These are phyloP conservation scores for Vimba vimba DNA, from an alignment of 2,113 vertebrate species.

Conservation along the genomic window DNA sequence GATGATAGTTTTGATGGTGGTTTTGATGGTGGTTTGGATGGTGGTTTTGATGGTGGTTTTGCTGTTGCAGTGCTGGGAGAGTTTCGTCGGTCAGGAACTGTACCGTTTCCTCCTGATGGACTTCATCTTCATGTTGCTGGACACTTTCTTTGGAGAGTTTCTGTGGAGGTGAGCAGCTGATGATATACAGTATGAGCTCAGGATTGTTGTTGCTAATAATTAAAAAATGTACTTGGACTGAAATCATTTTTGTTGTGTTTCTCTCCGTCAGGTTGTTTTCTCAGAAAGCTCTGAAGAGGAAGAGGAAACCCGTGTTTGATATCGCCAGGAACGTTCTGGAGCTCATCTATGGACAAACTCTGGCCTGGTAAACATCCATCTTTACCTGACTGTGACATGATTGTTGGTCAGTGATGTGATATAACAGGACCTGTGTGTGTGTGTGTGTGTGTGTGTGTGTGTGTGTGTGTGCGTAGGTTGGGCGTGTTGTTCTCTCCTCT, in stretches of 20 bases:
- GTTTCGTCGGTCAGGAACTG: slow-evolving; percentile 91
- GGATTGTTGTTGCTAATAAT: no score
- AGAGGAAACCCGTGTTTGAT: slow-evolving; percentile 87
- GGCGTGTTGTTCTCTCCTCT: slow-evolving; percentile 86
- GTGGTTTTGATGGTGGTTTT: neutral
- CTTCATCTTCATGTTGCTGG: slow-evolving; percentile 85
- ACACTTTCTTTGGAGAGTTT: slow-evolving; percentile 85
- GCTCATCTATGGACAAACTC: slow-evolving; percentile 91
- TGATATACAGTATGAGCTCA: no score
- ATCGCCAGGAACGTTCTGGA: slow-evolving; percentile 89
- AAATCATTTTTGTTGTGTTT: no score
- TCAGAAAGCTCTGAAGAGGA: slow-evolving; percentile 76
- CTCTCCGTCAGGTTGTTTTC: slow-evolving; percentile 79
- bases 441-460: neutral
- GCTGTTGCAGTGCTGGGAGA: slow-evolving; percentile 90
- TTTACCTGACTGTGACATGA: no score
- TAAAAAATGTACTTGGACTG: no score
- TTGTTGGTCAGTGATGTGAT: neutral
- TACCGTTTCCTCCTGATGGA: slow-evolving; percentile 92
- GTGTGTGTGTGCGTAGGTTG: slow-evolving; percentile 77
- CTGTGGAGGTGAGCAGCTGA: slow-evolving; percentile 83
- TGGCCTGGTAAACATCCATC: slow-evolving; percentile 82
- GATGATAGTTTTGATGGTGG: no score
- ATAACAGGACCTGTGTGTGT: neutral
- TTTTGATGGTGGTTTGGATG: no score